phyloP scores from a whole-genome alignment of 1,140 invertebrate species.

The Lordiphosa clarofinis region DNA sequence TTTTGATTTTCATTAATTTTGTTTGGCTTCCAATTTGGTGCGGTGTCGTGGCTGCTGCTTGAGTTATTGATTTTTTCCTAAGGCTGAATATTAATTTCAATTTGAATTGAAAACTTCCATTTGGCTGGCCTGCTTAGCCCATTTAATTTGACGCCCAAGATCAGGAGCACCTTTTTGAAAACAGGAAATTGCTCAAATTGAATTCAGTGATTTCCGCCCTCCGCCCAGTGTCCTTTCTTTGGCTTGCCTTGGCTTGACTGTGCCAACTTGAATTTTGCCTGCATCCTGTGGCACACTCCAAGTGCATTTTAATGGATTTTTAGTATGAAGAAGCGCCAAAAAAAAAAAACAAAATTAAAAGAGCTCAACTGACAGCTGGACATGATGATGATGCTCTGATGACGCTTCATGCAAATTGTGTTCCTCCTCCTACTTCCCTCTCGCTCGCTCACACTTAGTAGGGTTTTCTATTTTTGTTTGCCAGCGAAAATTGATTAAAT shows the following conservation, averaged over 20 bases:
- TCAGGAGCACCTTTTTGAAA: slow-evolving; percentile 50
- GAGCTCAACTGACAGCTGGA: slow-evolving; percentile 13
- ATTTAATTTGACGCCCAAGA: slow-evolving; percentile 45
- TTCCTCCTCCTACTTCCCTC: neutral
- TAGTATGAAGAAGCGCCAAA: slow-evolving; percentile 12
- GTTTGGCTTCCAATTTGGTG: slow-evolving; percentile 13
- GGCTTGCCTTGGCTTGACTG: slow-evolving; percentile 2
- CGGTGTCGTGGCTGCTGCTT: slow-evolving; percentile 1
- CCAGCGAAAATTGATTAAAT: slow-evolving; percentile 49
- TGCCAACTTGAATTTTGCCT: slow-evolving; percentile 5
- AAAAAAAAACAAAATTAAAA: neutral
- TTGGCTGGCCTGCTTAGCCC: slow-evolving; percentile 33
- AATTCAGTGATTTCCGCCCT: slow-evolving; percentile 63
- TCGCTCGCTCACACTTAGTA: neutral
- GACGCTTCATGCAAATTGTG: slow-evolving; percentile 32
- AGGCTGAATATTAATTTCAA: slow-evolving; percentile 71
- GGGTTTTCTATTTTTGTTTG: slow-evolving; percentile 5
- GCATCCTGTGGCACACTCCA: slow-evolving; percentile 38
- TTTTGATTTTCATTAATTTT: slow-evolving; percentile 5
- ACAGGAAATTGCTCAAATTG: slow-evolving; percentile 72
- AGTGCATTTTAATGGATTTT: slow-evolving; percentile 67
- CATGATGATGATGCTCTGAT: slow-evolving; percentile 1
- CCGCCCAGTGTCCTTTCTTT: slow-evolving; percentile 17
- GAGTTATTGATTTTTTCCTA: slow-evolving; percentile 36
- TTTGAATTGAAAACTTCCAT: too few species aligned